Percentiles rank a stretch among this genome's conserved stretches.
Evolutionary conservation across 2,113 vertebrate genomes (phyloP).

Genomic region (Tyto alba): DNA sequence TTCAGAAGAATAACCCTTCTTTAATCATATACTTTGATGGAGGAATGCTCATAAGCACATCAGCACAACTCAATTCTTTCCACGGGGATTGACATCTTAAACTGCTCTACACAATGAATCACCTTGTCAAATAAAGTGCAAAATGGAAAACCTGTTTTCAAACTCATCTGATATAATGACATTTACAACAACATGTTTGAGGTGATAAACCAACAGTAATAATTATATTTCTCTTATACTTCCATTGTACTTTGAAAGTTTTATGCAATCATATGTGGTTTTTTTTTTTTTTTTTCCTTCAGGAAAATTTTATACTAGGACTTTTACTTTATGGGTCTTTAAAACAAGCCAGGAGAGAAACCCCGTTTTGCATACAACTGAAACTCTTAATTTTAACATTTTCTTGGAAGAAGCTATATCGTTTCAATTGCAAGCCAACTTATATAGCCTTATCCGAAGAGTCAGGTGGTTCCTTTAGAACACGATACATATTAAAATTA

Average conservation of each 20-base stretch:
- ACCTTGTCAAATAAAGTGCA: constrained; percentile 75
- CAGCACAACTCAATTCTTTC: constrained; percentile 66
- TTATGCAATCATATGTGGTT: constrained; percentile 61
- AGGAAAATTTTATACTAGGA: constrained; percentile 43
- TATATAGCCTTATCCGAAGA: neutral
- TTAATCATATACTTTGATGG: constrained; percentile 71
- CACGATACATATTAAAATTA: neutral
- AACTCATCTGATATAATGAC: constrained; percentile 74
- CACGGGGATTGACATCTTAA: constrained; percentile 70
- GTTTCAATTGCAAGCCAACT: neutral
- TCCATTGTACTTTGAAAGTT: constrained; percentile 68
- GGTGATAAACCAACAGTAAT: constrained; percentile 73
- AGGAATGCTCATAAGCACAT: constrained; percentile 62
- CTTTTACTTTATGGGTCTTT: constrained; percentile 65
- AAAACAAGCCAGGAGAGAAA: constrained; percentile 44
- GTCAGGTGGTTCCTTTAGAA: neutral
- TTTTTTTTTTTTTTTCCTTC: neutral
- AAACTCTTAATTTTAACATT: neutral
- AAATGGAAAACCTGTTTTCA: constrained; percentile 76
- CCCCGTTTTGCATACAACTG: constrained; percentile 24
- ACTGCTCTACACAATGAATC: constrained; percentile 72
- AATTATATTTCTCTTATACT: constrained; percentile 74
- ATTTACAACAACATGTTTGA: constrained; percentile 74
- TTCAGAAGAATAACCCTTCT: constrained; percentile 66
- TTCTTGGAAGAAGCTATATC: neutral